These are phyloP conservation scores for Aplysina aerophoba DNA, from an alignment of 37 sponge, comb jelly and placozoan species.

Conservation along the genomic window DNA sequence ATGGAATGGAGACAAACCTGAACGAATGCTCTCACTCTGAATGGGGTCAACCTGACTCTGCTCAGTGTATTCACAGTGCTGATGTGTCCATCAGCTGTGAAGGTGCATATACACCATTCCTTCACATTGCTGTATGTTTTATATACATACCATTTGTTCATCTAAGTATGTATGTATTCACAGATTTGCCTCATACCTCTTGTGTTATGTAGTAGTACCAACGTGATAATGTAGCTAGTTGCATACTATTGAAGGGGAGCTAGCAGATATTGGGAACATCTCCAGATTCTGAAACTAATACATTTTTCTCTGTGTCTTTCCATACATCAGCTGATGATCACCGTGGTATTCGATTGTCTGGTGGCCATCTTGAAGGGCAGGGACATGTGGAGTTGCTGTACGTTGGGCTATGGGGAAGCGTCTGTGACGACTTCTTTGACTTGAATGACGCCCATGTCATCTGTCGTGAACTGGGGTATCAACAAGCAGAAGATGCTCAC, in stretches of 20 bases:
- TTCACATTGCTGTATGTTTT: too few species aligned
- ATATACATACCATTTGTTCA: too few species aligned
- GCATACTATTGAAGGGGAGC: too few species aligned
- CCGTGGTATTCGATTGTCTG: conserved; percentile 9
- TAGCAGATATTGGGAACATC: too few species aligned
- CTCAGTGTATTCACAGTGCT: not conserved
- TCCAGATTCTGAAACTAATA: too few species aligned
- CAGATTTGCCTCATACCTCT: too few species aligned
- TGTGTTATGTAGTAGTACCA: too few species aligned
- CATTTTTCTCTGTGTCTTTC: too few species aligned
- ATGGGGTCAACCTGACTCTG: not conserved
- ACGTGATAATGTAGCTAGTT: too few species aligned
- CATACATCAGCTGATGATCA: not conserved
- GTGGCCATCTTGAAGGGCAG: not conserved
- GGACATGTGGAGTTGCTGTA: conserved; percentile 33
- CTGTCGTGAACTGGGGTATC: conserved; percentile 41
- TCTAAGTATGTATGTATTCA: too few species aligned
- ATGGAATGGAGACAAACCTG: conserved; percentile 17
- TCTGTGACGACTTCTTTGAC: conserved; percentile 43
- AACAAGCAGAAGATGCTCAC: not conserved
- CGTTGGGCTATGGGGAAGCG: conserved; percentile 40
- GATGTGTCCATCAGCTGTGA: conserved; percentile 8
- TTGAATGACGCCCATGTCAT: conserved; percentile 28
- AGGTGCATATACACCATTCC: not conserved
- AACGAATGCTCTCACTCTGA: not conserved